Base-by-base conservation (phyloP, 1,140 invertebrate genomes). In the Lethrus apterus region DNA sequence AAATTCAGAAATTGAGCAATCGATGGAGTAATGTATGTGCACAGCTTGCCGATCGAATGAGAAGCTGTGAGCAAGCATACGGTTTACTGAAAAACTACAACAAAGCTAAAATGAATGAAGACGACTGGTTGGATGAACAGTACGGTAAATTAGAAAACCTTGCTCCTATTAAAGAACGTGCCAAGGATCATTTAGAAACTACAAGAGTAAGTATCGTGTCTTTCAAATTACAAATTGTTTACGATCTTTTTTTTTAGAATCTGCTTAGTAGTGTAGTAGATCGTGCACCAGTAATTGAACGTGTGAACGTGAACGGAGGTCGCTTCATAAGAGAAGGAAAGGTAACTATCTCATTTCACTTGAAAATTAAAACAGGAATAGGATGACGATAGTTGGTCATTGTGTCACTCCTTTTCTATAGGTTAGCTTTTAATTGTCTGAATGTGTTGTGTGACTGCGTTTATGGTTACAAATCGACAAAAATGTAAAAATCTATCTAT, bases 281-380 rank as follows among this genome's bases (percentile, higher is more conserved):
- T 68, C 80, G 87, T 61, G 90, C 87, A 54, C 84, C 87, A 57
- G 84, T 87, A 63, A 93, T 98, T 61, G 94, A 98, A 72, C 83
- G 89, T 64, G 89, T 96, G 58, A 98, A 98, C 71, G 76, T 87
- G 54, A 87, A 89, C 64, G 94, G 94, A 57, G 93, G 92, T 63
- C 80, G 92, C 66, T 90, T 92, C 68, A 95, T 98, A 60, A 79
- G 93, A 53, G 94, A 98, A 76, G 93, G 93, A 53, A 97, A 96
- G 91, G 93, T 98, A 89, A 81, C 3, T 26, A 26, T 7, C 19
- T 7, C 1, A n/a, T 29, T 10, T 26, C 4, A 38, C 24, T 38
- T 10, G 32, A 19, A 18, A 36, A 20, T 36, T 20, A 36, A 20
- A 2, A 20, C 35, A 38, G 35, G 24, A n/a, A n/a, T n/a, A n/a